Evolutionary conservation across 2,113 vertebrate genomes (phyloP).

Genomic region (Pyxicephalus adspersus): DNA sequence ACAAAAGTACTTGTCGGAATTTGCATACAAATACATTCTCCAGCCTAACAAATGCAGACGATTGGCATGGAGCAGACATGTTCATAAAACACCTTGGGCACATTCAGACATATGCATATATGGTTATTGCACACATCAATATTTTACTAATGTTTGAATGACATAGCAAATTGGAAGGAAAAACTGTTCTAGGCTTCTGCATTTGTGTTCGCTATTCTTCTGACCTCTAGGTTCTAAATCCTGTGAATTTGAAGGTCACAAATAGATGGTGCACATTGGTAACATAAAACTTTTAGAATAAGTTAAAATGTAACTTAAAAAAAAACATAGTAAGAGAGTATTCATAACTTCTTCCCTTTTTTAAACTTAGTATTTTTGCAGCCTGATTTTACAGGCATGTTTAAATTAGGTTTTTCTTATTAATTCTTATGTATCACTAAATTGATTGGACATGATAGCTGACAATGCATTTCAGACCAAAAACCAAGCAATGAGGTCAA

Average conservation of each 20-base stretch:
- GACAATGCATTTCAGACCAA: no score
- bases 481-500: no score
- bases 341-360: not conserved
- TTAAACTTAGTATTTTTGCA: no score
- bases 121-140: slow-evolving; percentile 40
- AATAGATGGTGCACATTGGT: not conserved
- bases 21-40: slow-evolving; percentile 51
- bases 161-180: slow-evolving; percentile 19
- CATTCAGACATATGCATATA: slow-evolving; percentile 44
- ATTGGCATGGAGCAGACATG: slow-evolving; percentile 47
- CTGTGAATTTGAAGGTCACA: slow-evolving; percentile 1
- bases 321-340: not conserved
- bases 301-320: not conserved
- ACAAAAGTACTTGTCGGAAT: slow-evolving; percentile 34
- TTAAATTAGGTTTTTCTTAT: no score
- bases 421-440: no score
- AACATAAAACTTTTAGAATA: not conserved
- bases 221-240: slow-evolving; percentile 22
- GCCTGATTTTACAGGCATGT: no score
- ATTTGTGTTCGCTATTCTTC: not conserved
- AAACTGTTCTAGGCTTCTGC: slow-evolving; percentile 7
- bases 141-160: slow-evolving; percentile 40
- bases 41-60: slow-evolving; percentile 20
- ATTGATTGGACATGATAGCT: no score
- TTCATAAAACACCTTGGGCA: slow-evolving; percentile 30